Percentiles rank a stretch among this genome's conserved stretches.
Evolutionary conservation across 2,888 invertebrate genomes (phyloP).

Genomic region (Pyrgus malvae): DNA sequence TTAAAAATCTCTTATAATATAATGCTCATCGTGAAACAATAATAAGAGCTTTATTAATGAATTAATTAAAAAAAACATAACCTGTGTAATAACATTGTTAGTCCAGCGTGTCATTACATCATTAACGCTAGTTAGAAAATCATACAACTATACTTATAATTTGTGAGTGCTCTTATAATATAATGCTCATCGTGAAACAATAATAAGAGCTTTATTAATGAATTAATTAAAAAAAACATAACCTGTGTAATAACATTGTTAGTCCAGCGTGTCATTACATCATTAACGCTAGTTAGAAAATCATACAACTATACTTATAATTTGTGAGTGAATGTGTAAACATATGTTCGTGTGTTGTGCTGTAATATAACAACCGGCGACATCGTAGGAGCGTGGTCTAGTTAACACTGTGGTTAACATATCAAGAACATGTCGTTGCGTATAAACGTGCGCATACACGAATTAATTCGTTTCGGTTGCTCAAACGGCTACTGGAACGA

Average conservation of each 20-base stretch:
- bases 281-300: neutral
- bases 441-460: slow-evolving; percentile 23
- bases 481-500: slow-evolving; percentile 6
- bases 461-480: slow-evolving; percentile 20
- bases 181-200: too few species aligned
- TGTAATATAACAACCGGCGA: slow-evolving; percentile 17
- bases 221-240: too few species aligned
- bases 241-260: neutral
- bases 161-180: too few species aligned
- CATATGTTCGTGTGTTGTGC: slow-evolving; percentile 19
- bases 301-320: neutral
- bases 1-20: too few species aligned
- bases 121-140: neutral
- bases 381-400: slow-evolving; percentile 22
- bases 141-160: neutral
- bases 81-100: neutral
- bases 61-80: too few species aligned
- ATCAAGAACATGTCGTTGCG: slow-evolving; percentile 24
- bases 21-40: too few species aligned
- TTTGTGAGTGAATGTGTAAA: slow-evolving; percentile 1
- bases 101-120: neutral
- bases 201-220: too few species aligned
- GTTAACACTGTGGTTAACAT: slow-evolving; percentile 25
- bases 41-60: too few species aligned
- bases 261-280: neutral